Evolutionary conservation across 2,797 vertebrate species (phyloP).

Genomic region (Helarctos malayanus): DNA sequence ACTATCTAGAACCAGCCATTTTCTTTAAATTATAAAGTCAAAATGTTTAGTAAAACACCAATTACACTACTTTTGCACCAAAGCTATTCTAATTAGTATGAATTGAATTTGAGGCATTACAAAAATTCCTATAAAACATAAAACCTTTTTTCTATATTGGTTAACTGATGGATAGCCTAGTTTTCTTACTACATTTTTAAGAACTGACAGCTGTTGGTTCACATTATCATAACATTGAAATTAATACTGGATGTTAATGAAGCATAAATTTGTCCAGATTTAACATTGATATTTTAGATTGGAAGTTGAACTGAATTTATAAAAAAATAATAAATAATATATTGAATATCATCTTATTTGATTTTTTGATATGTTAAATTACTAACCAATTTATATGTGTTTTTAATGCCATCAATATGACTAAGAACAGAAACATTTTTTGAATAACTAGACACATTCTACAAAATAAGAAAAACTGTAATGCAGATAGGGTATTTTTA

Average conservation of each 20-base stretch:
- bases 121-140: conserved; percentile 13
- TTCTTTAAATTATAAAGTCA: conserved; percentile 35
- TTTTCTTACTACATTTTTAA: neutral
- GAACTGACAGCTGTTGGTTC: neutral
- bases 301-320: neutral
- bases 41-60: conserved; percentile 18
- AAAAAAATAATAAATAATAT: neutral
- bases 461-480: neutral
- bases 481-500: neutral
- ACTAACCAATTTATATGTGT: neutral
- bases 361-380: conserved; percentile 12
- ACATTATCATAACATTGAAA: neutral
- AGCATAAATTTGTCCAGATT: neutral
- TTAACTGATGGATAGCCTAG: conserved; percentile 1
- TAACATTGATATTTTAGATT: neutral
- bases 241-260: neutral
- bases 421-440: neutral
- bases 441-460: neutral
- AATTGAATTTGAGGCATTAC: neutral
- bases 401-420: neutral
- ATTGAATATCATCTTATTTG: conserved; percentile 27
- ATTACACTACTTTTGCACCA: conserved; percentile 8
- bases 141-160: neutral
- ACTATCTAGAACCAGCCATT: neutral
- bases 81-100: neutral